phyloP scores from a whole-genome alignment of 2,888 invertebrate genomes.

The Lymantria dispar region DNA sequence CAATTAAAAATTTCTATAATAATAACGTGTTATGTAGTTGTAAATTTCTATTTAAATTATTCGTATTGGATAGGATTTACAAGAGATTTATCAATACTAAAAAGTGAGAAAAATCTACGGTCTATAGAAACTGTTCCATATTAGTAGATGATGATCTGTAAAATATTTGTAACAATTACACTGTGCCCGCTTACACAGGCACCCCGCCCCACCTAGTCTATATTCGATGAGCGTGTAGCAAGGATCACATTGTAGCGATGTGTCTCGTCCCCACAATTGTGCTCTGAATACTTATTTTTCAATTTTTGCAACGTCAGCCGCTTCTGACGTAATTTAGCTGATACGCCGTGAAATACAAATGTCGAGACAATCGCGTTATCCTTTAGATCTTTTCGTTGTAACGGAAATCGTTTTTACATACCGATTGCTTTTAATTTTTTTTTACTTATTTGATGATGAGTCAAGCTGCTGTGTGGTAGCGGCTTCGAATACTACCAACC shows the following conservation, averaged over 20 bases:
- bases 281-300: conserved; percentile 66
- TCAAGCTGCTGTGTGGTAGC: too few relatives aligned
- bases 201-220: conserved; percentile 23
- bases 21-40: too few relatives aligned
- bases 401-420: conserved; percentile 13
- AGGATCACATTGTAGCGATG: conserved; percentile 38
- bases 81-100: too few relatives aligned
- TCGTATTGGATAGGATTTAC: too few relatives aligned
- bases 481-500: too few relatives aligned
- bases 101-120: too few relatives aligned
- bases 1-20: too few relatives aligned
- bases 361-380: conserved; percentile 30
- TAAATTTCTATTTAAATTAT: too few relatives aligned
- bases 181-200: conserved; percentile 6
- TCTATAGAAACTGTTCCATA: too few relatives aligned
- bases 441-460: too few relatives aligned
- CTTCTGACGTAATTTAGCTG: conserved; percentile 42
- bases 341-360: conserved; percentile 29
- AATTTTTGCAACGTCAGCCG: conserved; percentile 49
- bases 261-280: conserved; percentile 37
- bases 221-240: conserved; percentile 34
- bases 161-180: too few relatives aligned
- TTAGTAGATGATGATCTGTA: too few relatives aligned
- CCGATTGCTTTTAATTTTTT: conserved; percentile 17
- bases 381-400: conserved; percentile 23